Evolutionary conservation across 64 coral and sea anemone genomes (phyloP).

Genomic region (Stichodactyla mertensii): DNA sequence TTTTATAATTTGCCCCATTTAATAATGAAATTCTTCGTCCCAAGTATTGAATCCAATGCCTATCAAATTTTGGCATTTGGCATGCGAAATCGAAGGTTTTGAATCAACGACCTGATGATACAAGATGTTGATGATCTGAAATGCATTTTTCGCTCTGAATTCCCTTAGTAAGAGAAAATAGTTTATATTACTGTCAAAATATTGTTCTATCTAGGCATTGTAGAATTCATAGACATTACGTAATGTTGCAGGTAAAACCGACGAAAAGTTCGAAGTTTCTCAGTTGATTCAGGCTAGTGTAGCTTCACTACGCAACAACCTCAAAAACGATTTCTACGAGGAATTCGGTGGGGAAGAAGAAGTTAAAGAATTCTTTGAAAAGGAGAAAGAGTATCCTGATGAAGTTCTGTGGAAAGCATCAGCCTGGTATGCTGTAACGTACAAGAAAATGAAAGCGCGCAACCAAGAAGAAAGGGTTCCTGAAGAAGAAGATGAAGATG

Average conservation of each 20-base stretch:
- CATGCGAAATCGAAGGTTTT: no score
- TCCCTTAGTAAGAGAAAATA: not conserved
- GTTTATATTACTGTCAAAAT: no score
- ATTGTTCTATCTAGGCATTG: no score
- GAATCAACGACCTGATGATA: no score
- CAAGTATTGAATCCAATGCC: no score
- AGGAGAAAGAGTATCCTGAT: conserved; percentile 19
- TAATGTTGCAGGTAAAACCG: conserved; percentile 48
- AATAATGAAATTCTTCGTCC: no score
- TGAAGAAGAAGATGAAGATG: conserved; percentile 1
- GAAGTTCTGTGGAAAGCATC: conserved; percentile 65
- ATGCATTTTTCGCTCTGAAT: no score
- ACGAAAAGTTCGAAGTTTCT: conserved; percentile 80
- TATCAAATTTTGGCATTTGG: no score
- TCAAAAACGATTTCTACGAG: conserved; percentile 54
- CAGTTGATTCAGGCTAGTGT: conserved; percentile 83
- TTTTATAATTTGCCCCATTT: no score
- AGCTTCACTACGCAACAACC: conserved; percentile 41
- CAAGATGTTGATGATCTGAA: no score
- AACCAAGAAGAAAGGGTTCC: not conserved
- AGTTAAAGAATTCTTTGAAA: conserved; percentile 59
- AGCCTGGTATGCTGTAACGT: conserved; percentile 69
- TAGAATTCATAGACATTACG: no score
- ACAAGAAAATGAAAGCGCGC: not conserved
- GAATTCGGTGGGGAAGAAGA: conserved; percentile 70